Base-by-base conservation (phyloP, 2,888 invertebrate species). In the Geophilus truncorum region DNA sequence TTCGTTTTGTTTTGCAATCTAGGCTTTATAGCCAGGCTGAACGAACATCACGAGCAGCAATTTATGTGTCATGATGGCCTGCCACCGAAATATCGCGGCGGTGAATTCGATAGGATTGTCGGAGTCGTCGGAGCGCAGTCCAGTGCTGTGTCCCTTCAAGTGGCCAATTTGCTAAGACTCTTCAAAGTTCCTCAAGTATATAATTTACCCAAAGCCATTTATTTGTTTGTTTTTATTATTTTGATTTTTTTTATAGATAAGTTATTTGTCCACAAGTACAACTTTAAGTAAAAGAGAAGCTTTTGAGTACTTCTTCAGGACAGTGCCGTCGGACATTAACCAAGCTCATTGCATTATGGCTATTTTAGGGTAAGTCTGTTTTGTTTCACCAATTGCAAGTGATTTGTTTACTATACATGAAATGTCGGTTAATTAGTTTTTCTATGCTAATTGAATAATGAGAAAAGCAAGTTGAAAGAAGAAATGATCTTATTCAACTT, bases 311-410 rank as follows among this genome's bases (percentile, higher is more conserved):
- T 90, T 90, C 84, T 89, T 89, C 83, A 86, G 90, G 75, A 90
- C 90, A 0, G 90, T 90, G 5, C 90, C 90, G 1, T 89, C 89
- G 30, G 90, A 90, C 84, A 86, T 88, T 28, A 89, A 89, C 84
- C 90, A 90, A 83, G 90, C 89, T 0, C 87, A 88, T 81, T 90
- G 89, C 28, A 90, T 90, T 84, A 86, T 90, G 23, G 88, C 89
- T 83, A 88, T 90, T 81, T 87, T 90, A 70, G 88, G 87, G 90
- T 90, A 85, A 84, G 85, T 82, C 70, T 70, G 28, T 36, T 21
- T 25, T n/a, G 6, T 51, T 51, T 51, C 4, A 32, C 32, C 32
- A 32, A 9, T 32, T 81, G n/a, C n/a, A n/a, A 45, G 21, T 28
- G 40, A 70, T 30, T 80, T n/a, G n/a, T n/a, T n/a, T n/a, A n/a